phyloP scores from a whole-genome alignment of 30 jellyfish, hydroid and myxozoan species.

The Euphysa ruthae region DNA sequence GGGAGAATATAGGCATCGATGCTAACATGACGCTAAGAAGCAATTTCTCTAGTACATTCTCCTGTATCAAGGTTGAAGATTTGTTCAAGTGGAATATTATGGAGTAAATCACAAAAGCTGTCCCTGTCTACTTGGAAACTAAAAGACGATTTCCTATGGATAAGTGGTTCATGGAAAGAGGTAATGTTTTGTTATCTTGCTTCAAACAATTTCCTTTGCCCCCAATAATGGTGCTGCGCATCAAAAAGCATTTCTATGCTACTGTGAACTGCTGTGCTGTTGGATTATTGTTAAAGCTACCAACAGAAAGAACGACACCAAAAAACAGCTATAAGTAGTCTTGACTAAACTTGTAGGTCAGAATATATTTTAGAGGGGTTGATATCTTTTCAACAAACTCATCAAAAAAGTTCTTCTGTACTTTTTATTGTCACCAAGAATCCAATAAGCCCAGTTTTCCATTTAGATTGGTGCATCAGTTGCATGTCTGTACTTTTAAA shows the following conservation, averaged over 20 bases:
- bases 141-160: too few species aligned
- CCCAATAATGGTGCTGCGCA: conserved; percentile 18
- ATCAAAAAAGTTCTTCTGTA: conserved; percentile 19
- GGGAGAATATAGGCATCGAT: too few species aligned
- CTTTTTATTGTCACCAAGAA: conserved; percentile 36
- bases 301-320: conserved; percentile 39
- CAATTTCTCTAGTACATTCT: too few species aligned
- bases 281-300: conserved; percentile 53
- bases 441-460: conserved; percentile 56
- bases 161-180: too few species aligned
- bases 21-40: too few species aligned
- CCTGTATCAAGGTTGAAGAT: too few species aligned
- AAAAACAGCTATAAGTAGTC: conserved; percentile 37
- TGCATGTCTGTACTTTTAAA: conserved; percentile 25
- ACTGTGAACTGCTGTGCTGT: conserved; percentile 38
- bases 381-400: conserved; percentile 14
- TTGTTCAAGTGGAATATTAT: too few species aligned
- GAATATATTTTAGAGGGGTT: conserved; percentile 35
- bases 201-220: conserved; percentile 32
- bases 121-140: too few species aligned
- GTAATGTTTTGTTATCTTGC: conserved; percentile 29
- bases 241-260: conserved; percentile 29
- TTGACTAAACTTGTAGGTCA: conserved; percentile 36
- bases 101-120: too few species aligned
- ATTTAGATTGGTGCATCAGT: conserved; percentile 10